Percentiles rank a stretch among this genome's conserved stretches.
These are phyloP conservation scores for Antheraea pernyi DNA, from an alignment of 1,140 invertebrate species.

Conservation along the genomic window DNA sequence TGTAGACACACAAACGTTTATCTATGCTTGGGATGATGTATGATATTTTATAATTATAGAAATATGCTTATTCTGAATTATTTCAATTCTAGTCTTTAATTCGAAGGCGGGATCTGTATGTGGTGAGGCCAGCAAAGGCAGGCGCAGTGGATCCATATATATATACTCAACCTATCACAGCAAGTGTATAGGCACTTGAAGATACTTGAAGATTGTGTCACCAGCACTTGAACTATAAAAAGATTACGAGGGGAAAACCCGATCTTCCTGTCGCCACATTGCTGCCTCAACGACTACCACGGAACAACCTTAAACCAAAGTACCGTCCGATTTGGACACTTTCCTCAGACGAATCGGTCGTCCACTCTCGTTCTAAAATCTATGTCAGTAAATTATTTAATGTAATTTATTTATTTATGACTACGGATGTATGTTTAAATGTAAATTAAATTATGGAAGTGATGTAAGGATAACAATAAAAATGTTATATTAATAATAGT, in stretches of 20 bases:
- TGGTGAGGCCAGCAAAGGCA: slow-evolving; percentile 79
- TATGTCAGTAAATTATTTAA: slow-evolving; percentile 74
- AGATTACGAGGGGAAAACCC: slow-evolving; percentile 21
- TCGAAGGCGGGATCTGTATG: slow-evolving; percentile 81
- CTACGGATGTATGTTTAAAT: slow-evolving; percentile 62
- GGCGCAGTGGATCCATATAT: slow-evolving; percentile 78
- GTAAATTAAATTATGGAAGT: slow-evolving; percentile 57
- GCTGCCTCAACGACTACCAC: slow-evolving; percentile 39
- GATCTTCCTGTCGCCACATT: slow-evolving; percentile 22
- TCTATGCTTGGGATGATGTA: neutral
- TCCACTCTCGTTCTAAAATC: slow-evolving; percentile 55
- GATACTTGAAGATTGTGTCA: neutral
- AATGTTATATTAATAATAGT: slow-evolving; percentile 43
- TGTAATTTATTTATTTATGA: slow-evolving; percentile 75
- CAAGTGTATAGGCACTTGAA: slow-evolving; percentile 66
- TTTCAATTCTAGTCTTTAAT: slow-evolving; percentile 75
- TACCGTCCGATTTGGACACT: slow-evolving; percentile 53
- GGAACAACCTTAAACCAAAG: slow-evolving; percentile 74
- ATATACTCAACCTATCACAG: slow-evolving; percentile 79
- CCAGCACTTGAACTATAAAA: neutral
- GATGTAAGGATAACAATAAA: slow-evolving; percentile 64
- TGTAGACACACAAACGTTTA: neutral
- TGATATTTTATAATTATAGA: neutral
- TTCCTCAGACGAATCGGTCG: slow-evolving; percentile 45
- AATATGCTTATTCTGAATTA: slow-evolving; percentile 30